Percentiles rank a stretch among this genome's conserved stretches.
Conservation (phyloP, 2,113 vertebrate species). For the Myotis yumanensis region DNA sequence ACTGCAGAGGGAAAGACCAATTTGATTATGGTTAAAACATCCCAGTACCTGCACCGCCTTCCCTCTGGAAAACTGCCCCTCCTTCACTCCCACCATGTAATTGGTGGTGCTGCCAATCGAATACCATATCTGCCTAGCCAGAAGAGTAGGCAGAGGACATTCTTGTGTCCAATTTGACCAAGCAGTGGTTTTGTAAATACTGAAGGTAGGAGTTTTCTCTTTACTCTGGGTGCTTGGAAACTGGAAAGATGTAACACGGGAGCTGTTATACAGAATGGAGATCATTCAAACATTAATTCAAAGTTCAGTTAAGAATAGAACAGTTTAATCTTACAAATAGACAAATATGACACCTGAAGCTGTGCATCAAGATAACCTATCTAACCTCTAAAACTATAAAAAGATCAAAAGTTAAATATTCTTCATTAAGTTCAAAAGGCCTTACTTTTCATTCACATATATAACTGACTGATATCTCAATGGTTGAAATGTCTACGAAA, state of each 20-base stretch:
- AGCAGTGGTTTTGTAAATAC: neutral
- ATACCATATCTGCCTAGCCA: neutral
- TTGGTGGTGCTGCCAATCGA: neutral
- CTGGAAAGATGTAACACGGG: neutral
- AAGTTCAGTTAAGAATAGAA: conserved; percentile 5
- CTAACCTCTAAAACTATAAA: conserved; percentile 4
- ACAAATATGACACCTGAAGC: neutral
- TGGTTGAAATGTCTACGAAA: conserved; percentile 24
- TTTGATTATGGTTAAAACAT: neutral
- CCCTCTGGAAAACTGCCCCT: conserved; percentile 1
- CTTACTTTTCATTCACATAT: neutral
- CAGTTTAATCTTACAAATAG: conserved; percentile 7
- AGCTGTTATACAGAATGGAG: neutral
- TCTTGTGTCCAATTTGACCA: neutral
- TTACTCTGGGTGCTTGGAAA: neutral
- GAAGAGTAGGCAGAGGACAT: neutral
- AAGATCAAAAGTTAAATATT: conserved; percentile 37
- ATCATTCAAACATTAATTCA: conserved; percentile 38
- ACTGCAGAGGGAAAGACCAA: neutral
- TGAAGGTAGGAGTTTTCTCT: conserved; percentile 26
- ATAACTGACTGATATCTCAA: neutral
- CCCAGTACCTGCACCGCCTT: neutral
- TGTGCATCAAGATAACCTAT: neutral
- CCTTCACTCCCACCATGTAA: neutral
- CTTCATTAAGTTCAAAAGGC: conserved; percentile 39